These are phyloP conservation scores for Lophochroa leadbeateri DNA, from an alignment of 2,113 vertebrate genomes.

Conservation along the genomic window DNA sequence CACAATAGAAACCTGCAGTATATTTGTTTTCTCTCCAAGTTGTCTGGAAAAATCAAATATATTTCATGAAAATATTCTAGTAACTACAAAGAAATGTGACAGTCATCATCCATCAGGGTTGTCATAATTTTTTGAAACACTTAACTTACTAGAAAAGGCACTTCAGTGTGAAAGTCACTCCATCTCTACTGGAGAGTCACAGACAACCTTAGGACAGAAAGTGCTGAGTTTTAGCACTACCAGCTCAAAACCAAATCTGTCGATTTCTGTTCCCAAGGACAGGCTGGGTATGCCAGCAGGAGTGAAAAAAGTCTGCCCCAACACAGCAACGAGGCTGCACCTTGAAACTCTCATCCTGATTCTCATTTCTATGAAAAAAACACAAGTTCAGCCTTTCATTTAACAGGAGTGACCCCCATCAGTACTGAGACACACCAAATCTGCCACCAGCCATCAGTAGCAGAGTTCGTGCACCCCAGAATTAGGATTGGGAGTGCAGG, in stretches of 20 bases:
- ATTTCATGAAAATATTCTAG: not conserved
- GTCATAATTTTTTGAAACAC: not conserved
- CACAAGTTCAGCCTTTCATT: not conserved
- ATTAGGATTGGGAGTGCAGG: not conserved
- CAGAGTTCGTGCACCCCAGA: rapidly evolving
- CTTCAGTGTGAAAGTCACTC: not conserved
- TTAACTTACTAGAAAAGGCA: not conserved
- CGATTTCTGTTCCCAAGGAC: rapidly evolving
- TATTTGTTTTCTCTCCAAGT: not conserved
- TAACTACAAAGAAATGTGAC: not conserved
- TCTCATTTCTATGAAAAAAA: not conserved
- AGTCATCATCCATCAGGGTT: not conserved
- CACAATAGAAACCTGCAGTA: not conserved
- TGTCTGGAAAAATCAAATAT: not conserved
- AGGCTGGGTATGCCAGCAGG: not conserved
- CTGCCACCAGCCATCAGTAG: rapidly evolving
- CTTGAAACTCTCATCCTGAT: too few species aligned
- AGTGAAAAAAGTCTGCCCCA: rapidly evolving
- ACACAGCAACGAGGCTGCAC: not conserved
- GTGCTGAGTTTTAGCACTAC: not conserved
- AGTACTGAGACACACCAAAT: rapidly evolving
- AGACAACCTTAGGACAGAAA: not conserved
- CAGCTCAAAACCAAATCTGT: not conserved
- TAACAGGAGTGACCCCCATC: rapidly evolving
- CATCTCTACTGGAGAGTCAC: not conserved